Evolutionary conservation across 2,797 vertebrate species (phyloP).

Genomic region (Falco concolor): DNA sequence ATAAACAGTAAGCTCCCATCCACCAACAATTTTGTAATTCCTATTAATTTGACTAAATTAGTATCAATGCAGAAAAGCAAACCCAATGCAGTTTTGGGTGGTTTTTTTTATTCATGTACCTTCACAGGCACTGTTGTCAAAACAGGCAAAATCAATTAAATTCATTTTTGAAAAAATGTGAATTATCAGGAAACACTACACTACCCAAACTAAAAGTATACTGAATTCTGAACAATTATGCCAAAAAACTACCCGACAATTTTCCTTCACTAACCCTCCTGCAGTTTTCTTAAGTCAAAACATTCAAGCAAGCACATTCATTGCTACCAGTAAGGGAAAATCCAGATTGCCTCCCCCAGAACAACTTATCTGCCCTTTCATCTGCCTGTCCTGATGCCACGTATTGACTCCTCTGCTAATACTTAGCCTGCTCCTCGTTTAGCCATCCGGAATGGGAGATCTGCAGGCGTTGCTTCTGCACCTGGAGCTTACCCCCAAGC

Average conservation of each 20-base stretch:
- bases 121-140: not conserved
- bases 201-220: not conserved
- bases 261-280: not conserved
- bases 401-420: not conserved
- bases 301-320: not conserved
- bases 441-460: not conserved
- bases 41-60: not conserved
- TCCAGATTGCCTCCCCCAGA: not conserved
- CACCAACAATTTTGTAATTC: not conserved
- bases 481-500: not conserved
- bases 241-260: not conserved
- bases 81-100: not conserved
- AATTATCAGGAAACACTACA: not conserved
- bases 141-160: not conserved
- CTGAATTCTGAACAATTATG: not conserved
- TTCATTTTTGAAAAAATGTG: not conserved
- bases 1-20: not conserved
- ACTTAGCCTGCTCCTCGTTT: not conserved
- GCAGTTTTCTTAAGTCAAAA: not conserved
- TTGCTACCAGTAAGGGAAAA: not conserved
- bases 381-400: accelerated
- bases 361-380: not conserved
- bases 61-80: not conserved
- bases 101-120: not conserved
- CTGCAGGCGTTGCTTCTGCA: not conserved